These are phyloP conservation scores for Osedax fenrisi DNA, from an alignment of 2,888 invertebrate species.

Conservation along the genomic window DNA sequence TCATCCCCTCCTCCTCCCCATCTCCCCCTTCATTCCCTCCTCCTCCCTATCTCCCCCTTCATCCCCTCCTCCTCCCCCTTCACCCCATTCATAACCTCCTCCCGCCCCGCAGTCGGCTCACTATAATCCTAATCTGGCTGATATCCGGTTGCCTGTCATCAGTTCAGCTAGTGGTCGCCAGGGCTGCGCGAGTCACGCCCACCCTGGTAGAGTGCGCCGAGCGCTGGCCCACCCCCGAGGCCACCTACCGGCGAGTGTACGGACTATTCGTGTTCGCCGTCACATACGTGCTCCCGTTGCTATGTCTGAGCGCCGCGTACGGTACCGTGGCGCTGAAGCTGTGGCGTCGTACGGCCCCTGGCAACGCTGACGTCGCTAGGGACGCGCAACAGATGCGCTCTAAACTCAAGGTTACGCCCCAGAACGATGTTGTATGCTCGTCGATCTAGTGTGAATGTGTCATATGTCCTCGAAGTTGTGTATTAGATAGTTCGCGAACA, in stretches of 20 bases:
- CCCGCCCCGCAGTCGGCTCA: constrained; percentile 46
- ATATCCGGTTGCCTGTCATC: constrained; percentile 46
- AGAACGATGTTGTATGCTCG: too few relatives aligned
- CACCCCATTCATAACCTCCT: too few relatives aligned
- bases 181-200: constrained; percentile 32
- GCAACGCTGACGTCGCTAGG: constrained; percentile 51
- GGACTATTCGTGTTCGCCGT: constrained; percentile 42
- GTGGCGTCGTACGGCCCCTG: constrained; percentile 51
- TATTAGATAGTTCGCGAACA: too few relatives aligned
- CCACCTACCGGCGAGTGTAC: constrained; percentile 40
- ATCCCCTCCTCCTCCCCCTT: too few relatives aligned
- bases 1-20: too few relatives aligned
- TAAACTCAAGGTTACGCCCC: constrained; percentile 52
- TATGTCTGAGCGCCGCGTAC: constrained; percentile 51
- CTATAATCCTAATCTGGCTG: constrained; percentile 51
- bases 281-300: constrained; percentile 49
- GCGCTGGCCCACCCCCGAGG: constrained; percentile 43
- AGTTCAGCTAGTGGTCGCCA: constrained; percentile 48
- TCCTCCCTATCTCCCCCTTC: too few relatives aligned
- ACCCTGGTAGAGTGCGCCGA: constrained; percentile 36
- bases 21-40: too few relatives aligned
- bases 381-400: constrained; percentile 49
- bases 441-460: too few relatives aligned
- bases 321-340: constrained; percentile 50
- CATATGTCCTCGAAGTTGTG: too few relatives aligned